Base-by-base conservation (phyloP, 2,113 vertebrate species). In the Climacteris rufus region DNA sequence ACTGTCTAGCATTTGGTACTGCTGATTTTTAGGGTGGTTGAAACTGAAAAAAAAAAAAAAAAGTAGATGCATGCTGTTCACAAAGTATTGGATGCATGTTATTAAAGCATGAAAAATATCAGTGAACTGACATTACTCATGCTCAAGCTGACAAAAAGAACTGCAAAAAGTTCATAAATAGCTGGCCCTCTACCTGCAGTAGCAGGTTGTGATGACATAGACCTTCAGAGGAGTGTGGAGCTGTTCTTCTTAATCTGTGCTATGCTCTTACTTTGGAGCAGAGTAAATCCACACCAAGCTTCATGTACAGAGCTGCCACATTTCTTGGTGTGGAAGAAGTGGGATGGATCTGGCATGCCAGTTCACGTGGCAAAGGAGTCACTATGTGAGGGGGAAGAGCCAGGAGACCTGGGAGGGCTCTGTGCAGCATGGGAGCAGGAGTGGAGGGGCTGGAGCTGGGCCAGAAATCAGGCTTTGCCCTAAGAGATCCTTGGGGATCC, bases 121-220 rank as follows among this genome's bases (percentile, higher is more conserved):
- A 88, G 39, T 39, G 53, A 85, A 20, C 66, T 79, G 44, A 61
- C n/a, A n/a, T 76, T 79, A 60, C 50, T 83, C 13, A 22, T 49
- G 22, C n/a, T 86, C 18, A 61, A 88, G 33, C 54, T 77, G 59
- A 90, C 79, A 88, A 83, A 90, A 87, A 83, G 44, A 28, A 35
- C 57, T 40, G 25, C 44, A 57, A 33, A 65, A 72, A 64, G 24
- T 40, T 39, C 83, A 37, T 64, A 65, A 79, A 56, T 49, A 77
- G 20, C 45, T 93, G 85, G 18, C 25, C 45, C 16, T 60, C 14
- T 72, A 77, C 75, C 66, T 86, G 37, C 31, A 27, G 57, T 39
- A 50, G 31, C 70, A 91, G 74, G 74, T 64, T 87, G 61, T 3
- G 3, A 30, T 82, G 74, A 63, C 65, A 79, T 33, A 76, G 70